phyloP scores from a whole-genome alignment of 2,113 vertebrate genomes.

The Chamaea fasciata region DNA sequence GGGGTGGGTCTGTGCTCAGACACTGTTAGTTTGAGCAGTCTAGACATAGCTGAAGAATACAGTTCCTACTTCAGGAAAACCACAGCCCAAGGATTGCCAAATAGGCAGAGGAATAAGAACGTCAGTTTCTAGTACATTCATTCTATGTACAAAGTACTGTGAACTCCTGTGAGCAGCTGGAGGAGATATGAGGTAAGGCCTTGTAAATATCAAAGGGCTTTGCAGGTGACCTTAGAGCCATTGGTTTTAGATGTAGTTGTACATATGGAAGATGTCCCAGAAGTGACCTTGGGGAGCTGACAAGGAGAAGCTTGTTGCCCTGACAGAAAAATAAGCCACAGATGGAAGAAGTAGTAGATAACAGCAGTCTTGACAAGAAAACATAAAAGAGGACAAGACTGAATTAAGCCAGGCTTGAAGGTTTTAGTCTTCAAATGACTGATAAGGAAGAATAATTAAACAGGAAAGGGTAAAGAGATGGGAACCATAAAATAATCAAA shows the following conservation, averaged over 20 bases:
- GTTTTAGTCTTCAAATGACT: slow-evolving; percentile 3
- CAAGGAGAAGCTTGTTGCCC: slow-evolving; percentile 1
- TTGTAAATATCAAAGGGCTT: not conserved
- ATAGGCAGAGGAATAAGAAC: not conserved
- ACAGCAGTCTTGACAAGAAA: slow-evolving; percentile 17
- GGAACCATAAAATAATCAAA: slow-evolving; percentile 20
- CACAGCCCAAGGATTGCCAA: not conserved
- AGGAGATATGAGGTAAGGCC: not conserved
- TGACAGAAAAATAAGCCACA: slow-evolving; percentile 24
- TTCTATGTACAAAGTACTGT: not conserved
- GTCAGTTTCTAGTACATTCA: not conserved
- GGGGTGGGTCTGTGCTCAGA: not conserved
- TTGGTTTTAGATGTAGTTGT: not conserved
- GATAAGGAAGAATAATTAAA: slow-evolving; percentile 36
- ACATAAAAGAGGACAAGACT: not conserved
- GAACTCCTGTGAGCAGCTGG: not conserved
- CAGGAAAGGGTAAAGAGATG: not conserved
- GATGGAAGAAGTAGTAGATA: slow-evolving; percentile 11
- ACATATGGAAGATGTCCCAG: not conserved
- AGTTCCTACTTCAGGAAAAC: not conserved
- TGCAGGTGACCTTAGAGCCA: not conserved
- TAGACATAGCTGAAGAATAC: not conserved
- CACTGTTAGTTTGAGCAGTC: not conserved
- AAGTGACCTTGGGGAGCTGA: not conserved
- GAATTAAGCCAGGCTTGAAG: slow-evolving; percentile 6